Percentiles rank a stretch among this genome's conserved stretches.
Evolutionary conservation across 2,113 vertebrate genomes (phyloP).

Genomic region (Epinephelus cyanopodus): DNA sequence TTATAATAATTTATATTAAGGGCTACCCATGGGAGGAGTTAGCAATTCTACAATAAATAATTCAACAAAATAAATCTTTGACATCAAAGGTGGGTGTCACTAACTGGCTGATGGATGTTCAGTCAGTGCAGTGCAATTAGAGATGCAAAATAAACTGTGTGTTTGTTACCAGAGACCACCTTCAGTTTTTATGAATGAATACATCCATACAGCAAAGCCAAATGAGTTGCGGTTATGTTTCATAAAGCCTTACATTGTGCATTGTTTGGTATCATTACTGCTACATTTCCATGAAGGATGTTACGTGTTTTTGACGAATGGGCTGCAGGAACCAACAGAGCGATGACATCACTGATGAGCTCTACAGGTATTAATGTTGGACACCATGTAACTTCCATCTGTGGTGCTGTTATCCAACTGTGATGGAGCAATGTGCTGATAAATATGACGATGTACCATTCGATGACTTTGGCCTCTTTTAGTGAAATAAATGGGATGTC

Average conservation of each 20-base stretch:
- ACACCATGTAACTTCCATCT: background rate
- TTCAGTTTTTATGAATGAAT: background rate
- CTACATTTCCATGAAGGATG: too few relatives aligned
- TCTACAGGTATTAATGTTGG: too few relatives aligned
- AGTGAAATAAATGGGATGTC: conserved; percentile 13
- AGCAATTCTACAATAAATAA: background rate
- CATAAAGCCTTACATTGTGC: conserved; percentile 22
- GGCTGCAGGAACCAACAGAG: background rate
- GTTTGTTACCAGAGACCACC: background rate
- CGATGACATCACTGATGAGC: too few relatives aligned
- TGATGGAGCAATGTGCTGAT: background rate
- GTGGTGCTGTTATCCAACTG: background rate
- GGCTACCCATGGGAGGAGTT: background rate
- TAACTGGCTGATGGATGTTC: background rate
- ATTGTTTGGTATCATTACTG: background rate
- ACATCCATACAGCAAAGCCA: background rate
- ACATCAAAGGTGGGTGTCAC: background rate
- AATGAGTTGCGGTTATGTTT: background rate
- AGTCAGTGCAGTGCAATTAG: background rate
- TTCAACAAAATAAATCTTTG: background rate
- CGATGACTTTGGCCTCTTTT: background rate
- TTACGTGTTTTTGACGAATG: background rate
- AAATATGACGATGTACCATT: background rate
- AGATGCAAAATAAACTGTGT: background rate
- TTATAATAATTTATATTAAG: background rate